Conservation (phyloP, 1,140 invertebrate species). For the Latrodectus geometricus region DNA sequence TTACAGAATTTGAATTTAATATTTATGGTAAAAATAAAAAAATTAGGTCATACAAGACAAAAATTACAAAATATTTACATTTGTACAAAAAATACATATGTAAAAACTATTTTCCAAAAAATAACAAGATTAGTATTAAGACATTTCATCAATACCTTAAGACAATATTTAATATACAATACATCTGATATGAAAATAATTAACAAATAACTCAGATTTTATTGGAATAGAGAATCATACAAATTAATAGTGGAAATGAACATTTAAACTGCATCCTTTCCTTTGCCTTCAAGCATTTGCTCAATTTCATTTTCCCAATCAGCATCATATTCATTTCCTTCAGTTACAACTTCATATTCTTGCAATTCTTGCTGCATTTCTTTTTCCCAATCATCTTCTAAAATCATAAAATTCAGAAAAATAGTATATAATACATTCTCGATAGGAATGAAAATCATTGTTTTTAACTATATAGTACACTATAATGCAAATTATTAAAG, state of each 20-base stretch:
- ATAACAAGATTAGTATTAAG: not conserved
- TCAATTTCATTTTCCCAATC: constrained; percentile 75
- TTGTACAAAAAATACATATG: constrained; percentile 10
- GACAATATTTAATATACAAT: not conserved
- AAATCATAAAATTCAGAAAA: constrained; percentile 18
- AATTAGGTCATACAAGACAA: not conserved
- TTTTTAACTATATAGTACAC: no score
- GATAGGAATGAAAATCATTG: no score
- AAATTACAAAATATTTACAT: constrained; percentile 5
- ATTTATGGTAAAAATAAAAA: not conserved
- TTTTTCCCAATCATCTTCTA: constrained; percentile 92
- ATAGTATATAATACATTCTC: no score
- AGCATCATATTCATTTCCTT: constrained; percentile 68
- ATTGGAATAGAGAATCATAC: not conserved
- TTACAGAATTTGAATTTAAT: not conserved
- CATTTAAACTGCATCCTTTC: constrained; percentile 47
- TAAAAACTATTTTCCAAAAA: not conserved
- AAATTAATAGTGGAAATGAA: not conserved
- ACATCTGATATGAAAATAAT: constrained; percentile 27
- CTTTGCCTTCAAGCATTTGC: constrained; percentile 73
- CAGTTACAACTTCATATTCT: constrained; percentile 88
- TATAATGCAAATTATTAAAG: no score
- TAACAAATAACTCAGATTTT: constrained; percentile 6
- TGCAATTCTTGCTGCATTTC: constrained; percentile 91
- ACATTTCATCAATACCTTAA: not conserved